Evolutionary conservation across 2,797 vertebrate genomes (phyloP).

Genomic region (Thunnus albacares): DNA sequence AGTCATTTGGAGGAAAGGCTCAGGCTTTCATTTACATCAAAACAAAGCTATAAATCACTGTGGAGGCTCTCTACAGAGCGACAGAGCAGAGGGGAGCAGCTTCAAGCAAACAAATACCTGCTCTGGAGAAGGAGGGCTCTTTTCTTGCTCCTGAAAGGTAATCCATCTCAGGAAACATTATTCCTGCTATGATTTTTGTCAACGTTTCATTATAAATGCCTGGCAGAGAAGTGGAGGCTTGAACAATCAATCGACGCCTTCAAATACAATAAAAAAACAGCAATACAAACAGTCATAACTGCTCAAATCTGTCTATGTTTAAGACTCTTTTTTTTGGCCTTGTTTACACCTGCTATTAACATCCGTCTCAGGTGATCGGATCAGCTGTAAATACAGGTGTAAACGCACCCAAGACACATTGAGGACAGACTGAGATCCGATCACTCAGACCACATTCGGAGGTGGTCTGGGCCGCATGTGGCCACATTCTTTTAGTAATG

Average conservation of each 20-base stretch:
- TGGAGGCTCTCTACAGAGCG: slow-evolving; percentile 35
- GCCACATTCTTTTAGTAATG: too few relatives aligned
- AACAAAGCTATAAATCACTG: slow-evolving; percentile 76
- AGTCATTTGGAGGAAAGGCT: slow-evolving; percentile 60
- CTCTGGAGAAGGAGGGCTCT: slow-evolving; percentile 5
- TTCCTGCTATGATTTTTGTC: too few relatives aligned
- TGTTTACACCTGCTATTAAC: too few relatives aligned
- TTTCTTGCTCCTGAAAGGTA: neutral
- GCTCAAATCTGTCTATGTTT: too few relatives aligned
- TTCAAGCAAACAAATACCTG: slow-evolving; percentile 57
- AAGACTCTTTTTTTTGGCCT: too few relatives aligned
- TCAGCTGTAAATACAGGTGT: too few relatives aligned
- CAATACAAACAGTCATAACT: too few relatives aligned
- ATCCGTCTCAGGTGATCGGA: too few relatives aligned
- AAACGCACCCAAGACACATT: too few relatives aligned
- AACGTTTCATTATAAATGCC: neutral
- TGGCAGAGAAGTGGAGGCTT: neutral
- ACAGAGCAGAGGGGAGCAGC: slow-evolving; percentile 16
- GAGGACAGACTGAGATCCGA: too few relatives aligned
- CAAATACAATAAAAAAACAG: neutral
- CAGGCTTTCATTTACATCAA: slow-evolving; percentile 74
- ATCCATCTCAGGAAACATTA: neutral
- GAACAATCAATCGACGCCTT: neutral
- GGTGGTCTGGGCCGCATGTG: too few relatives aligned
- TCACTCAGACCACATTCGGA: too few relatives aligned